These are phyloP conservation scores for Cheilosia pagana DNA, from an alignment of 2,888 invertebrate species.

Conservation along the genomic window DNA sequence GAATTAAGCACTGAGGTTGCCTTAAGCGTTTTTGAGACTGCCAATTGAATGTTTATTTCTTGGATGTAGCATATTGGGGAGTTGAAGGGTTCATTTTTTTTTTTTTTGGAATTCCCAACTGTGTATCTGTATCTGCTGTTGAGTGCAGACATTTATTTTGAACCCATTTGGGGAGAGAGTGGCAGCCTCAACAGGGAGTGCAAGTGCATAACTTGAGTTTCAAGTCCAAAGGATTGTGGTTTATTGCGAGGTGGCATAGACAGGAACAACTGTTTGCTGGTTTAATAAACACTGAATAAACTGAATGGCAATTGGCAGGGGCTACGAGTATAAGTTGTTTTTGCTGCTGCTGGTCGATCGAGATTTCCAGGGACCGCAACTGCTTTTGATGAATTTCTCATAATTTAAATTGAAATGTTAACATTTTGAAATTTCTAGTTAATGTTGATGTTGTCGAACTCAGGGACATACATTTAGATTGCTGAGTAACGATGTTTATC, in stretches of 20 bases:
- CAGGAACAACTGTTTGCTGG: conserved; percentile 10
- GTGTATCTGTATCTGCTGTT: conserved; percentile 48
- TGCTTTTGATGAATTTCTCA: no score
- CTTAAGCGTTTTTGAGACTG: conserved; percentile 24
- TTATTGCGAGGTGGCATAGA: neutral
- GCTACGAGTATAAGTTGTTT: no score
- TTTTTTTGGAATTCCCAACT: neutral
- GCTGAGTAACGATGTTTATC: no score
- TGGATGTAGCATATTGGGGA: conserved; percentile 1
- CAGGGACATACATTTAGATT: no score
- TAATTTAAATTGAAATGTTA: no score
- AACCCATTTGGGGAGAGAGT: neutral
- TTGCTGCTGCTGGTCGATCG: no score
- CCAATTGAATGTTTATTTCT: conserved; percentile 44
- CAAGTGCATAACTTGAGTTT: conserved; percentile 19
- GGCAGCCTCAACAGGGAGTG: conserved; percentile 4
- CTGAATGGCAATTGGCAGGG: neutral
- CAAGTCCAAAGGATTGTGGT: conserved; percentile 35
- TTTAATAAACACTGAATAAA: conserved; percentile 19
- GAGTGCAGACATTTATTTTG: conserved; percentile 24
- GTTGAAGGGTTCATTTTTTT: neutral
- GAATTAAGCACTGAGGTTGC: conserved; percentile 15
- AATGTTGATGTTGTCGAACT: no score
- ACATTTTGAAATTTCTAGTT: no score
- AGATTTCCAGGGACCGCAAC: no score